phyloP scores from a whole-genome alignment of 2,888 invertebrate species.

The Orchestes rusci region DNA sequence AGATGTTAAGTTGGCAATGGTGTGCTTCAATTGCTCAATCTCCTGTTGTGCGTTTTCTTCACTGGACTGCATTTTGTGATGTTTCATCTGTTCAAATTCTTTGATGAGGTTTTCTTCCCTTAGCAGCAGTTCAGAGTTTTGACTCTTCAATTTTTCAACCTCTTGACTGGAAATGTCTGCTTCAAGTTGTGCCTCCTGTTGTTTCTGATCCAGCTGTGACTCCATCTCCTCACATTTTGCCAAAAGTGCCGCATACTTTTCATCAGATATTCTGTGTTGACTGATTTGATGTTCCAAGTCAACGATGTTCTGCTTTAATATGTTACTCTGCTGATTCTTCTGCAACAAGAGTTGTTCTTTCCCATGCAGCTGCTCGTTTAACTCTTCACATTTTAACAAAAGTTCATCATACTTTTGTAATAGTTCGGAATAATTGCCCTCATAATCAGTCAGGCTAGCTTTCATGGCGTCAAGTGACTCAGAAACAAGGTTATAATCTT shows the following conservation, averaged over 20 bases:
- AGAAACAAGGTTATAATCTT: slow-evolving; percentile 35
- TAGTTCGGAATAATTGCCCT: slow-evolving; percentile 27
- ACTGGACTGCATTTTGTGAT: slow-evolving; percentile 2
- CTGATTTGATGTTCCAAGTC: neutral
- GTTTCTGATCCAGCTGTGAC: neutral
- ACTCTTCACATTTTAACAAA: slow-evolving; percentile 17
- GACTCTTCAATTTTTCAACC: neutral
- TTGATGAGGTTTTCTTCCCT: neutral
- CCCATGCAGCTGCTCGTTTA: slow-evolving; percentile 14
- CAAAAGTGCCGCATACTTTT: too few species aligned
- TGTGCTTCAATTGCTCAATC: neutral
- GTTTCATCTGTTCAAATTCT: neutral
- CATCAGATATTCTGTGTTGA: too few species aligned
- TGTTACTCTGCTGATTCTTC: neutral
- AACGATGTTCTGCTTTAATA: neutral
- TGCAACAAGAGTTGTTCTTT: slow-evolving; percentile 8
- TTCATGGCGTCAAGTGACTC: slow-evolving; percentile 7
- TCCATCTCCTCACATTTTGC: too few species aligned
- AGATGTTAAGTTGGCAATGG: too few species aligned
- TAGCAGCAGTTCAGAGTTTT: neutral
- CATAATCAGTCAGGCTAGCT: slow-evolving; percentile 23
- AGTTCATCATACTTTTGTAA: slow-evolving; percentile 29
- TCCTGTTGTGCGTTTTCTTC: slow-evolving; percentile 7
- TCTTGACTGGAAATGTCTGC: neutral
- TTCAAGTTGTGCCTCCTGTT: neutral